Base-by-base conservation (phyloP, 2,888 invertebrate species). In the Thymelicus acteon region DNA sequence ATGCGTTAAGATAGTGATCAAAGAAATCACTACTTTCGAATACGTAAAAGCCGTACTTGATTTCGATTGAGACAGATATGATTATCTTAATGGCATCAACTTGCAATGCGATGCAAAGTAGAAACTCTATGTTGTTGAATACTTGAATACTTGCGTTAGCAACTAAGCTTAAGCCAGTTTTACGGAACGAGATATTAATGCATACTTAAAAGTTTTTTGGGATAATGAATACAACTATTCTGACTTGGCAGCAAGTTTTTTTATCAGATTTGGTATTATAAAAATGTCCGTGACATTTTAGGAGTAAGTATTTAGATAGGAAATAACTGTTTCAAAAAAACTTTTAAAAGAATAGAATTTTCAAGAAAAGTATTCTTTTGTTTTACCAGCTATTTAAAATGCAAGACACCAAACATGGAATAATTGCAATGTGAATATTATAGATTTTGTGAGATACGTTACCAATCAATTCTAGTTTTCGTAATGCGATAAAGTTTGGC, bases 21-120 rank as follows among this genome's bases (percentile, higher is more conserved):
- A 70, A 63, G 64, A 65, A 65, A 71, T 65, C 31, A 52, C 15
- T 60, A 71, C 70, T 71, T 71, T 71, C 70, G 52, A 71, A 71
- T 71, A 65, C 65, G 70, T 71, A 65, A 71, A 71, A 39, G 31
- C 49, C 52, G 60, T 60, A 48, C 60, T 60, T 39, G 67, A 48
- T 49, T 67, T 49, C 60, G 31, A 49, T 60, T 19, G 19, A 49
- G 67, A 60, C 60, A 49, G 67, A 67, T 49, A 67, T 57, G 37
- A 60, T 40, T 60, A 67, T 67, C 60, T 60, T 67, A 37, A 60
- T 48, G 48, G 48, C 47, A 60, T 48, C 66, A 66, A 57, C 60
- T 40, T 40, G n/a, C 39, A 37, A 39, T 12, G 15, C 15, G n/a
- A 19, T 60, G 39, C 40, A 40, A 40, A 60, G 15, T 15, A 60